A percentile compares a stretch with the other conserved stretches of the same genome.
These are phyloP conservation scores for Squalus acanthias DNA, from an alignment of 2,797 vertebrate species.

Conservation along the genomic window DNA sequence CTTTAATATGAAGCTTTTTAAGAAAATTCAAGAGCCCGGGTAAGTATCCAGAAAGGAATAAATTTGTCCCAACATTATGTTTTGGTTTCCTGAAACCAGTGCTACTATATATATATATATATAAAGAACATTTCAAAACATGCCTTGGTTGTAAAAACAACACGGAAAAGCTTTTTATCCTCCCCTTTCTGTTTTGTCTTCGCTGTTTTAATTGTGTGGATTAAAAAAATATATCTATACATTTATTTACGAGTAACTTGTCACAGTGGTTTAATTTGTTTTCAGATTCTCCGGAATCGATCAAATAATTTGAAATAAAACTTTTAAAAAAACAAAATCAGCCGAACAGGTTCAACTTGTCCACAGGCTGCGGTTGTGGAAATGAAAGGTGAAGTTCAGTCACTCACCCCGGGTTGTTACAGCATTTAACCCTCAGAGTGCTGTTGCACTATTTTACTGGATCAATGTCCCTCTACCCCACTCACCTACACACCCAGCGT, in stretches of 20 bases:
- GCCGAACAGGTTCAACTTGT: background rate
- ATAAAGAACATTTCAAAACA: background rate
- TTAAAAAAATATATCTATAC: too few species aligned
- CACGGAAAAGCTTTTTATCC: background rate
- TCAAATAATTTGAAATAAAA: background rate
- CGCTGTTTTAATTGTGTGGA: background rate
- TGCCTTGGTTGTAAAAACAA: background rate
- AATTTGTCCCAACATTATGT: too few species aligned
- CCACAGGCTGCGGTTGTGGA: background rate
- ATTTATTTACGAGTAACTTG: background rate
- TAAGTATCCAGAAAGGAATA: too few species aligned
- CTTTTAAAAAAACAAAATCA: background rate
- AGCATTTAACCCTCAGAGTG: background rate
- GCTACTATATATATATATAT: background rate
- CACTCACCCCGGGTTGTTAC: background rate
- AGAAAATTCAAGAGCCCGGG: too few species aligned
- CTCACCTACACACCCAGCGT: background rate
- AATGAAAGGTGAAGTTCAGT: background rate
- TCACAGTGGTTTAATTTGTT: background rate
- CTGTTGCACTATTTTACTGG: background rate
- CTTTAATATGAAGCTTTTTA: too few species aligned
- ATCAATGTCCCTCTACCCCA: background rate
- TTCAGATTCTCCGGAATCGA: background rate
- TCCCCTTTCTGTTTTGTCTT: background rate
- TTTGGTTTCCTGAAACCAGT: too few species aligned